Evolutionary conservation across 2,113 vertebrate genomes (phyloP).

Genomic region (Circaetus gallicus): DNA sequence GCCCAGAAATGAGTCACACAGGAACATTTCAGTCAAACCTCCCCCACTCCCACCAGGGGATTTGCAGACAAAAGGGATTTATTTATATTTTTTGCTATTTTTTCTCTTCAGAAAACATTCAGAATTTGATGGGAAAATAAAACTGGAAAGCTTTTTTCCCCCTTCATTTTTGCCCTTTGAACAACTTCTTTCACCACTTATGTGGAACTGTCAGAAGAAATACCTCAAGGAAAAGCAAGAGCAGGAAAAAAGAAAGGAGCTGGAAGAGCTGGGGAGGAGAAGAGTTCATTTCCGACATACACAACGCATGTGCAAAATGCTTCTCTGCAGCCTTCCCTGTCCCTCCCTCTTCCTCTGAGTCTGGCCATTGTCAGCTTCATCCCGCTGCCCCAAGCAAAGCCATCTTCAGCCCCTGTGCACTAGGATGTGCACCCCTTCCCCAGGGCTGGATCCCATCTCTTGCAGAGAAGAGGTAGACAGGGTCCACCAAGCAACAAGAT

Average conservation of each 20-base stretch:
- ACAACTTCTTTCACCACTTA: background rate
- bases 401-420: background rate
- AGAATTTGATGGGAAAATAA: background rate
- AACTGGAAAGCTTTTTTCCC: background rate
- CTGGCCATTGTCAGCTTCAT: background rate
- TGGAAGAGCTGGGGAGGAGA: background rate
- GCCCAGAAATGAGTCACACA: background rate
- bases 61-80: conserved; percentile 27
- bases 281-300: background rate
- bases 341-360: background rate
- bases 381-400: background rate
- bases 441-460: background rate
- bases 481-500: background rate
- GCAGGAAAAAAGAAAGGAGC: background rate
- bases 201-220: background rate
- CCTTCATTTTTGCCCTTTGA: background rate
- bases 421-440: background rate
- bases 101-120: background rate
- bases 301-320: rapidly evolving
- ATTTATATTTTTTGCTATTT: background rate
- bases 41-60: background rate
- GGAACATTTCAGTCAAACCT: background rate
- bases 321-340: background rate
- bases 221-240: background rate
- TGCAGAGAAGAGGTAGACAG: background rate